A percentile compares a stretch with the other conserved stretches of the same genome.
Conservation (phyloP, 2,113 vertebrate genomes). For the Ceuthmochares aereus region DNA sequence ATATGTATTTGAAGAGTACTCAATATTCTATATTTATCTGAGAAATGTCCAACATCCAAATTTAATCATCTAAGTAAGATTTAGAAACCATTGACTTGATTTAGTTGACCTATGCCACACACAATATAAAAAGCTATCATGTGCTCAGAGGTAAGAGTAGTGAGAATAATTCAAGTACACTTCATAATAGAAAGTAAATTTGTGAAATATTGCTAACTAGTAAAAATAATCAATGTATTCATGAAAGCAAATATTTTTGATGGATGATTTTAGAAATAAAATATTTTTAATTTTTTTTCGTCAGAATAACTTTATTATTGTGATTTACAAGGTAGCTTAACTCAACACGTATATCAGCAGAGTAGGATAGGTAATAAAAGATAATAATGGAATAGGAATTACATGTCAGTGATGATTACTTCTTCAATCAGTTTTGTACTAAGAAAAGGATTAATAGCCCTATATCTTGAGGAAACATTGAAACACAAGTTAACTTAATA, state of each 20-base stretch:
- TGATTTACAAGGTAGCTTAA: constrained; percentile 1
- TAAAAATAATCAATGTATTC: background rate
- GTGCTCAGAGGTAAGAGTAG: background rate
- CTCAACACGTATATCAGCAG: background rate
- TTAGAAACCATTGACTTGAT: background rate
- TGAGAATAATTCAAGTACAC: background rate
- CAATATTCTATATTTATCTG: background rate
- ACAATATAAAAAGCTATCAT: background rate
- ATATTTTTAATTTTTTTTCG: constrained; percentile 15
- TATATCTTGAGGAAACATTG: background rate
- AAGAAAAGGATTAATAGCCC: background rate
- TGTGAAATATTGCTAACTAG: background rate
- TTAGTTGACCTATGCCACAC: background rate
- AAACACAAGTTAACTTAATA: background rate
- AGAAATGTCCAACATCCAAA: background rate
- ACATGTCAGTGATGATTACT: background rate
- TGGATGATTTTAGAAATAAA: background rate
- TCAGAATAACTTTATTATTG: background rate
- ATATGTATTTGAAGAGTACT: background rate
- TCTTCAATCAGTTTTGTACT: constrained; percentile 17
- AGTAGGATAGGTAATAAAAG: background rate
- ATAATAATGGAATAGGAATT: constrained; percentile 1
- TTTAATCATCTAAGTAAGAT: background rate
- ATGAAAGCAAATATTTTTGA: background rate
- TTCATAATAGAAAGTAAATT: background rate